A percentile compares a stretch with the other conserved stretches of the same genome.
phyloP scores from a whole-genome alignment of 1,140 invertebrate species.

The Platyura marginata region DNA sequence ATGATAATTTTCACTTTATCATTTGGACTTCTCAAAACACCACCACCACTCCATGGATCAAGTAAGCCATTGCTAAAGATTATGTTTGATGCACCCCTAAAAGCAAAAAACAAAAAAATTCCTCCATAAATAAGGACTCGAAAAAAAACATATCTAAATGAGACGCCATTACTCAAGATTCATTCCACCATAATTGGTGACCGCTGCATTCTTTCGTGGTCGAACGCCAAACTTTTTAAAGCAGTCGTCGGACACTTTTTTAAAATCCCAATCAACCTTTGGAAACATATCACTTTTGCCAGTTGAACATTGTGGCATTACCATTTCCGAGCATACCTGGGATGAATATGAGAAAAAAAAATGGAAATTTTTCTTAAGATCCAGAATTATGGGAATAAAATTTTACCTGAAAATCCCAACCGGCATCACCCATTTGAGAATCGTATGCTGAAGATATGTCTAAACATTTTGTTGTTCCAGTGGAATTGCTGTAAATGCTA shows the following conservation, averaged over 20 bases:
- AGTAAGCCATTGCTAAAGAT: constrained; percentile 22
- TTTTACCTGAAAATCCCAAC: constrained; percentile 59
- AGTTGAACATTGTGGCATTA: constrained; percentile 78
- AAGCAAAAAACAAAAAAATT: neutral
- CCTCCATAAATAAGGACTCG: neutral
- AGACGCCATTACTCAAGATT: constrained; percentile 22
- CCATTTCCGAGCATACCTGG: constrained; percentile 87
- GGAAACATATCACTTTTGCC: constrained; percentile 74
- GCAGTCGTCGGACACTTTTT: constrained; percentile 42
- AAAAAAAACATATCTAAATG: neutral
- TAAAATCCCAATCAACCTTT: constrained; percentile 51
- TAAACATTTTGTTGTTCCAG: constrained; percentile 47
- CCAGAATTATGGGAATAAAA: neutral
- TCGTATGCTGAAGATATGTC: constrained; percentile 30
- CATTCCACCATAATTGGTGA: constrained; percentile 64
- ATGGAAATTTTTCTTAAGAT: neutral
- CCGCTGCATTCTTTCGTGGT: constrained; percentile 44
- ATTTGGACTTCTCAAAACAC: constrained; percentile 56
- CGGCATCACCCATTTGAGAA: constrained; percentile 38
- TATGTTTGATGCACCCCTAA: constrained; percentile 21
- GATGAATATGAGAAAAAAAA: constrained; percentile 10
- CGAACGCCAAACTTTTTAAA: constrained; percentile 44
- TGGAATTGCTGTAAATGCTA: constrained; percentile 66
- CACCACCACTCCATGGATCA: constrained; percentile 88
- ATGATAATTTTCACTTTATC: constrained; percentile 49